A percentile compares a stretch with the other conserved stretches of the same genome.
Conservation (phyloP, 2,888 invertebrate genomes). For the Tyria jacobaeae region DNA sequence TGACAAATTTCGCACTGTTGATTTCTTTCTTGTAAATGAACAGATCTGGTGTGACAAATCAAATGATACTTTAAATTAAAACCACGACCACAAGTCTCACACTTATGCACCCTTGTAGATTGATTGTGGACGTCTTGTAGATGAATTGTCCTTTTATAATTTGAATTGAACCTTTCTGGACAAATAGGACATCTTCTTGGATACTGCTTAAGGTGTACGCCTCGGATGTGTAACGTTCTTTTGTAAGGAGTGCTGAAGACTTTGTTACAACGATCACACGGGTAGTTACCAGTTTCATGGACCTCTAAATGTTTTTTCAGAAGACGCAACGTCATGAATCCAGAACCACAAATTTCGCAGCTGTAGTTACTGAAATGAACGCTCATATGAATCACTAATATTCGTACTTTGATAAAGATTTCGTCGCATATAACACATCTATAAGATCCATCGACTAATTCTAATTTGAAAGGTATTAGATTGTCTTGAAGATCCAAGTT, state of each 20-base stretch:
- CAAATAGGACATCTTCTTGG: slow-evolving; percentile 79
- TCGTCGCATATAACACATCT: slow-evolving; percentile 76
- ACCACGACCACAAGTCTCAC: slow-evolving; percentile 76
- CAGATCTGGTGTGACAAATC: slow-evolving; percentile 78
- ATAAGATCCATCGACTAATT: slow-evolving; percentile 63
- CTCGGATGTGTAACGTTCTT: slow-evolving; percentile 72
- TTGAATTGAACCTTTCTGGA: slow-evolving; percentile 80
- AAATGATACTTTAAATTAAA: slow-evolving; percentile 80
- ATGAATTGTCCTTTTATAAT: slow-evolving; percentile 80
- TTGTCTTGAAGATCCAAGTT: slow-evolving; percentile 77
- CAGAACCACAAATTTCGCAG: slow-evolving; percentile 80
- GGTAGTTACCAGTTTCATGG: slow-evolving; percentile 77
- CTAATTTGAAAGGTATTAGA: slow-evolving; percentile 77
- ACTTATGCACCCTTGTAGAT: slow-evolving; percentile 78
- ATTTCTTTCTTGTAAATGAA: slow-evolving; percentile 80
- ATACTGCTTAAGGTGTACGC: slow-evolving; percentile 77
- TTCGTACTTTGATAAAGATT: slow-evolving; percentile 75
- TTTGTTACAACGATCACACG: slow-evolving; percentile 77
- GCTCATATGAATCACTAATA: slow-evolving; percentile 81
- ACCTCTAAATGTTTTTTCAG: slow-evolving; percentile 80
- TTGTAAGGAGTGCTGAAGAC: slow-evolving; percentile 78
- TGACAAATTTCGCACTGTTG: slow-evolving; percentile 84
- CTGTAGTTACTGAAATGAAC: slow-evolving; percentile 82
- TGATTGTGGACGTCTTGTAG: slow-evolving; percentile 81
- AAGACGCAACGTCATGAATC: slow-evolving; percentile 78